Evolutionary conservation across 2,888 invertebrate species (phyloP).

Genomic region (Eupithecia subfuscata): DNA sequence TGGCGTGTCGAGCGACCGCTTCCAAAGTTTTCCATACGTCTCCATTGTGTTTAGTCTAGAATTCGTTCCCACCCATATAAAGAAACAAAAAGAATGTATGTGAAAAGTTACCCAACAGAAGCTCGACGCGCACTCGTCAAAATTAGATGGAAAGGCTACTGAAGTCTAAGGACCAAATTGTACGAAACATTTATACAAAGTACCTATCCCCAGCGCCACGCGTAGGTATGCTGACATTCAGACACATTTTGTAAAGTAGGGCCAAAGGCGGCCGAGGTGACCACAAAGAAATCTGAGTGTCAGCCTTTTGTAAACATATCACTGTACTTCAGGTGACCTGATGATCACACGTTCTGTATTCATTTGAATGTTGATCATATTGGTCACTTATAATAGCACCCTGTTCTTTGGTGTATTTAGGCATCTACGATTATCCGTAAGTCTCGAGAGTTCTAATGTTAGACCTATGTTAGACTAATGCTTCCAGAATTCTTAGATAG

Average conservation of each 20-base stretch:
- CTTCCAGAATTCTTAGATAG: conserved; percentile 51
- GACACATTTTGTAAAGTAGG: background rate
- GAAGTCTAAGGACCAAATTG: conserved; percentile 37
- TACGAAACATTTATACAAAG: conserved; percentile 22
- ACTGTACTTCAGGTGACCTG: conserved; percentile 21
- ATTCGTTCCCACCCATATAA: background rate
- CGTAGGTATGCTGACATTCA: conserved; percentile 7
- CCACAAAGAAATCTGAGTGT: background rate
- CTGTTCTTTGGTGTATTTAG: conserved; percentile 54
- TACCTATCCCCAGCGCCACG: conserved; percentile 18
- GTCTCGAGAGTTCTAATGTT: conserved; percentile 43
- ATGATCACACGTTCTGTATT: conserved; percentile 40
- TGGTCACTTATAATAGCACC: conserved; percentile 65
- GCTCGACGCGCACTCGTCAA: conserved; percentile 19
- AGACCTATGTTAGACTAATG: conserved; percentile 47
- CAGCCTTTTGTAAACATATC: conserved; percentile 41
- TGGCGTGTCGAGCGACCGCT: conserved; percentile 28
- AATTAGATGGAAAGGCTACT: conserved; percentile 28
- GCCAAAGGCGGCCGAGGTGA: background rate
- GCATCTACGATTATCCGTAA: conserved; percentile 23
- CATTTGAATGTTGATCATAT: background rate
- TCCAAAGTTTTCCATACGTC: conserved; percentile 13
- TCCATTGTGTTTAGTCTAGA: background rate
- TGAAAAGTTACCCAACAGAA: background rate
- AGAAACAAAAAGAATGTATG: background rate